Percentiles rank a stretch among this genome's conserved stretches.
Conservation (phyloP, 2,888 invertebrate species). For the Apodemia mormo region DNA sequence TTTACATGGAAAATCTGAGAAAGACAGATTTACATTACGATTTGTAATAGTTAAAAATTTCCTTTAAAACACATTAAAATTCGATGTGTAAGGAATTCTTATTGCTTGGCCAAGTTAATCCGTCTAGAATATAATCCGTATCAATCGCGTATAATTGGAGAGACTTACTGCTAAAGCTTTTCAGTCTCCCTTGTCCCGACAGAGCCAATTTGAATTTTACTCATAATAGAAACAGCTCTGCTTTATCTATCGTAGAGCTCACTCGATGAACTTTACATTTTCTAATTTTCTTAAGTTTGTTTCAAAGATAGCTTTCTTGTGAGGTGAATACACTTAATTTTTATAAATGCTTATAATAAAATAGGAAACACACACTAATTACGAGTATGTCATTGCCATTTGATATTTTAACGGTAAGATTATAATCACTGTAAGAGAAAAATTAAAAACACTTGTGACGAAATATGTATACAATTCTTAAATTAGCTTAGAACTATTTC, state of each 20-base stretch:
- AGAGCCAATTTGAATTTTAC: constrained; percentile 16
- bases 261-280: constrained; percentile 3
- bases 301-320: not conserved
- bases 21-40: no score
- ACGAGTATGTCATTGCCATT: no score
- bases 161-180: constrained; percentile 11
- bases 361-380: no score
- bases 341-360: no score
- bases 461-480: no score
- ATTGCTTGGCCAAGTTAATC: not conserved
- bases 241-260: constrained; percentile 2
- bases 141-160: constrained; percentile 13
- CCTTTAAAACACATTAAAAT: not conserved
- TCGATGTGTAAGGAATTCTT: not conserved
- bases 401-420: no score
- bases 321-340: no score
- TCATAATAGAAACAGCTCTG: constrained; percentile 12
- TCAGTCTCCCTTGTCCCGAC: constrained; percentile 1
- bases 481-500: no score
- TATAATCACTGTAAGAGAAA: no score
- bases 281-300: constrained; percentile 7
- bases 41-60: not conserved
- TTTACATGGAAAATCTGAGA: no score
- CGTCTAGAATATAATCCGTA: constrained; percentile 15
- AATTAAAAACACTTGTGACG: no score